Conservation (phyloP, 2,888 invertebrate genomes). For the Cantharis nigra region DNA sequence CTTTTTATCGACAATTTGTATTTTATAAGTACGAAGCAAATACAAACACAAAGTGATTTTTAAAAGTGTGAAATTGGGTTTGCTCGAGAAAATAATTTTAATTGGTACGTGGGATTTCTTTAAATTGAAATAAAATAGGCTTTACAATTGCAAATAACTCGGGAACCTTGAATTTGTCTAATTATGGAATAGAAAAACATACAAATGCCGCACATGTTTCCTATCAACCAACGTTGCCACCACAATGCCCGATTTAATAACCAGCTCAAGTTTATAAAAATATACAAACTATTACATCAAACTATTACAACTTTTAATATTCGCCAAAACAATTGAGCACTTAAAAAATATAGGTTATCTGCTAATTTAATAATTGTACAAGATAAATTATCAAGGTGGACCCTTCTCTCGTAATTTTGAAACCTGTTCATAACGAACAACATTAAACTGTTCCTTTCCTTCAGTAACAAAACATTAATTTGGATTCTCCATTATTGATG, state of each 20-base stretch:
- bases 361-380: neutral
- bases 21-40: neutral
- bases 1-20: neutral
- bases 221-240: neutral
- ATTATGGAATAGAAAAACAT: conserved; percentile 1
- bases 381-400: neutral
- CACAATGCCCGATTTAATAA: neutral
- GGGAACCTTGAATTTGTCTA: neutral
- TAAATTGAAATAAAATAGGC: neutral
- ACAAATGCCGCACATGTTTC: neutral
- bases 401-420: neutral
- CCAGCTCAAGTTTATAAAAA: neutral
- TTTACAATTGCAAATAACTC: neutral
- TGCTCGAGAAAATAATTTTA: neutral
- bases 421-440: neutral
- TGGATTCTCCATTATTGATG: neutral
- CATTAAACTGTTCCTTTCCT: neutral
- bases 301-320: neutral
- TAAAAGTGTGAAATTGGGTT: neutral
- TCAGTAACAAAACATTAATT: neutral
- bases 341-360: neutral
- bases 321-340: neutral
- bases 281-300: neutral
- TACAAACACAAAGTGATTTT: neutral
- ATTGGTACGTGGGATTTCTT: neutral